phyloP scores from a whole-genome alignment of 2,888 invertebrate genomes.

The Drosophila suboccidentalis region DNA sequence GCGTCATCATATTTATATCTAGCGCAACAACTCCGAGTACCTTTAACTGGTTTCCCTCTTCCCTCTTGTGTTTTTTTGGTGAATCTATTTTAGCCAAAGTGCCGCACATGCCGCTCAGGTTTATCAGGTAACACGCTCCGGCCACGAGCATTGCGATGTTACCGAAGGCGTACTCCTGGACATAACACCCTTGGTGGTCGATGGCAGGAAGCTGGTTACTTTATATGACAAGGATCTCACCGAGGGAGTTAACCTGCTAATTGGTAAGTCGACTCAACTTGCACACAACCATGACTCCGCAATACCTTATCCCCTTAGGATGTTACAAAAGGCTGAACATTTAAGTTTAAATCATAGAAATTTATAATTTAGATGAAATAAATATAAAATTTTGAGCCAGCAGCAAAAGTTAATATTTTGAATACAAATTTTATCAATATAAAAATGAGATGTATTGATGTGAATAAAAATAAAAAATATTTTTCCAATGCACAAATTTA shows the following conservation, averaged over 20 bases:
- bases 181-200: conserved; percentile 89
- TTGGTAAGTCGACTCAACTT: conserved; percentile 87
- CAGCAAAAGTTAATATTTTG: background rate
- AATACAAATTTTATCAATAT: background rate
- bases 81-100: conserved; percentile 50
- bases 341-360: too few relatives aligned
- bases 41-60: conserved; percentile 4
- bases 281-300: background rate
- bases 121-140: conserved; percentile 90
- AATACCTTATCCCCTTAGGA: background rate
- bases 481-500: background rate
- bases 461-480: background rate
- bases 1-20: conserved; percentile 65
- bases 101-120: conserved; percentile 88
- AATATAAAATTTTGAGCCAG: too few relatives aligned
- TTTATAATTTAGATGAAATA: background rate
- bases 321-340: background rate
- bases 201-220: conserved; percentile 89
- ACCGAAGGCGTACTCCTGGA: conserved; percentile 90
- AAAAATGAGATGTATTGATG: background rate
- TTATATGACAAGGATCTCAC: conserved; percentile 91
- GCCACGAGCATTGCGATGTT: conserved; percentile 90
- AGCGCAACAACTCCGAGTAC: conserved; percentile 20
- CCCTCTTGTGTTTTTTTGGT: background rate
- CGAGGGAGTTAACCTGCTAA: conserved; percentile 90